A percentile compares a stretch with the other conserved stretches of the same genome.
Conservation (phyloP, 2,797 vertebrate genomes). For the Cossypha polioptera region DNA sequence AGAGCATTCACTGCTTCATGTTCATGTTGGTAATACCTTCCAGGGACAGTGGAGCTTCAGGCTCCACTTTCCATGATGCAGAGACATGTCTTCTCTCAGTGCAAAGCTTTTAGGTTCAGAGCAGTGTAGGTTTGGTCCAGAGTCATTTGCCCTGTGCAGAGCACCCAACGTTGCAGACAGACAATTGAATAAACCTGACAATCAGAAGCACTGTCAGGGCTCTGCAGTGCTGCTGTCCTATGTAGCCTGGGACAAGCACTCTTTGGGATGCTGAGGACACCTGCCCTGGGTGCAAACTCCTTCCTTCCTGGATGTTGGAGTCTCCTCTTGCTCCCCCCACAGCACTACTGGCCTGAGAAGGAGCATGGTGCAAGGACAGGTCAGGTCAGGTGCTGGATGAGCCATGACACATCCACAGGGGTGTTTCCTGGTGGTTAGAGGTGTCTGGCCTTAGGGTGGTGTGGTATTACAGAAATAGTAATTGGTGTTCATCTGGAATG, state of each 20-base stretch:
- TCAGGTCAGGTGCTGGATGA: not conserved
- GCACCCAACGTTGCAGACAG: not conserved
- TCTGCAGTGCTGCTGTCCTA: not conserved
- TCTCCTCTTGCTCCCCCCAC: not conserved
- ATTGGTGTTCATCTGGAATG: not conserved
- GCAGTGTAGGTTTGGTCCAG: not conserved
- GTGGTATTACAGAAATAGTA: not conserved
- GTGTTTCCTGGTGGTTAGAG: not conserved
- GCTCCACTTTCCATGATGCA: not conserved
- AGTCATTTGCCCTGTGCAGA: fast-evolving
- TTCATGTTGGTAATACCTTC: not conserved
- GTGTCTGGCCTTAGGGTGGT: not conserved
- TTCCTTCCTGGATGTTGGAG: not conserved
- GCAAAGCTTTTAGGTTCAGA: not conserved
- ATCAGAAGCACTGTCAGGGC: not conserved
- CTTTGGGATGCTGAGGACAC: not conserved
- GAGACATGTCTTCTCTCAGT: not conserved
- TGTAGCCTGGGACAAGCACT: not conserved
- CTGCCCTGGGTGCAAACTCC: not conserved
- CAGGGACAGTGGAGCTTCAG: not conserved
- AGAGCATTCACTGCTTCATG: not conserved
- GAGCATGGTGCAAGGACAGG: not conserved
- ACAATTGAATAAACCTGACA: not conserved
- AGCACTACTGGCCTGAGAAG: not conserved
- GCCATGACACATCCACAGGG: not conserved